These are phyloP conservation scores for Drosophila nigrodunni DNA, from an alignment of 1,140 invertebrate genomes.

Conservation along the genomic window DNA sequence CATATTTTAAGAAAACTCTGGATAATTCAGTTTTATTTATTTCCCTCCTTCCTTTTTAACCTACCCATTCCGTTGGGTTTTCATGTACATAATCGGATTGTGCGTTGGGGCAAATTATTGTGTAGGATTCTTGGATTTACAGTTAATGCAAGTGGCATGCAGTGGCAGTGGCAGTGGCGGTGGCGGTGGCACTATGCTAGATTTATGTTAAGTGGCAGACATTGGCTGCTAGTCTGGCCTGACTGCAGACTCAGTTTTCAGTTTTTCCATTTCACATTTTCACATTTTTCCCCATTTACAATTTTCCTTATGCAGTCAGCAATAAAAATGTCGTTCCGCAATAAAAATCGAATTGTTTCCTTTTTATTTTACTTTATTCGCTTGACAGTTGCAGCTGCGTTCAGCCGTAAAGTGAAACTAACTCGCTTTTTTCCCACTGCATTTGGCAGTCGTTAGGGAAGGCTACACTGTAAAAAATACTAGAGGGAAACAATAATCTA, in stretches of 20 bases:
- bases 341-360: conserved; percentile 62
- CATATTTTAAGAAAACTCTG: conserved; percentile 31
- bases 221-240: conserved; percentile 15
- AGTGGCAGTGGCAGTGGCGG: conserved; percentile 40
- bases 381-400: conserved; percentile 51
- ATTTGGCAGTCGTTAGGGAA: neutral
- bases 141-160: conserved; percentile 47
- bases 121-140: conserved; percentile 43
- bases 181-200: conserved; percentile 46
- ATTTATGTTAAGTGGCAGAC: conserved; percentile 73
- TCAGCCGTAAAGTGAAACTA: conserved; percentile 24
- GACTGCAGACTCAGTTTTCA: neutral
- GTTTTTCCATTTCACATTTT: neutral
- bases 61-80: neutral
- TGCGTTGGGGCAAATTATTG: conserved; percentile 67
- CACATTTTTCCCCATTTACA: neutral
- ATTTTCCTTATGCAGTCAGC: conserved; percentile 26
- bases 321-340: conserved; percentile 67
- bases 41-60: conserved; percentile 22
- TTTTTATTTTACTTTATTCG: neutral
- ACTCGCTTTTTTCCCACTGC: neutral
- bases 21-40: neutral
- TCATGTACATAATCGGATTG: conserved; percentile 58
- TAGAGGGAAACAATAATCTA: no score
- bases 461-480: neutral